Evolutionary conservation across 2,888 invertebrate genomes (phyloP).

Genomic region (Rhagonycha fulva): DNA sequence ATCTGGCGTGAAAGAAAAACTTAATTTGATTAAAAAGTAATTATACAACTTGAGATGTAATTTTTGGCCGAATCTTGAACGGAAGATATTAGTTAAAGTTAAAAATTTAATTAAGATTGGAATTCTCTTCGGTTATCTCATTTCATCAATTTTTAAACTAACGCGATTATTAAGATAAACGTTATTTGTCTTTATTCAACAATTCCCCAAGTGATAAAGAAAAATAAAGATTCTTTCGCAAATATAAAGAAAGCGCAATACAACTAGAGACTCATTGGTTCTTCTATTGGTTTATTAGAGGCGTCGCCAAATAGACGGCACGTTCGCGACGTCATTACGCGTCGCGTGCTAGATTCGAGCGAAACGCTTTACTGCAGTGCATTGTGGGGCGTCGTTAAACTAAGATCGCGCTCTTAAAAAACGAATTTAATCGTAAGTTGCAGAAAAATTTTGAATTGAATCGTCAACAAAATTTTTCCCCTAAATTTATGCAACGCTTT

Average conservation of each 20-base stretch:
- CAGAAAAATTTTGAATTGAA: constrained; percentile 1
- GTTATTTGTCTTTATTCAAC: background rate
- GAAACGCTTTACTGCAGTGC: constrained; percentile 16
- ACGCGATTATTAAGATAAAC: background rate
- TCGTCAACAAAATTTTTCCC: background rate
- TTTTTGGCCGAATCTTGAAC: background rate
- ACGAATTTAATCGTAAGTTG: background rate
- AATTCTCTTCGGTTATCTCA: background rate
- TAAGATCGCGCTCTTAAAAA: constrained; percentile 10
- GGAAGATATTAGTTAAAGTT: background rate
- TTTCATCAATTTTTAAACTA: background rate
- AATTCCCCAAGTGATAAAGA: background rate
- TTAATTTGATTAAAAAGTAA: background rate
- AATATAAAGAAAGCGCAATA: background rate
- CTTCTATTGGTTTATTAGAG: constrained; percentile 7
- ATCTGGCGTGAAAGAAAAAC: background rate
- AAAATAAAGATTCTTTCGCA: background rate
- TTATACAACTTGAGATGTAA: background rate
- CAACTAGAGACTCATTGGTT: background rate
- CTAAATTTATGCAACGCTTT: background rate
- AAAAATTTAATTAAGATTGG: background rate
- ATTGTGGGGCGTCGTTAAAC: constrained; percentile 12
- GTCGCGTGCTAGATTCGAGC: constrained; percentile 24
- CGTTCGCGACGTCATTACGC: constrained; percentile 21
- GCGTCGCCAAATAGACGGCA: constrained; percentile 21